Evolutionary conservation across 2,888 invertebrate genomes (phyloP), one percentile per base, ranked within the genome.

Genomic region (Cryptus armator): DNA sequence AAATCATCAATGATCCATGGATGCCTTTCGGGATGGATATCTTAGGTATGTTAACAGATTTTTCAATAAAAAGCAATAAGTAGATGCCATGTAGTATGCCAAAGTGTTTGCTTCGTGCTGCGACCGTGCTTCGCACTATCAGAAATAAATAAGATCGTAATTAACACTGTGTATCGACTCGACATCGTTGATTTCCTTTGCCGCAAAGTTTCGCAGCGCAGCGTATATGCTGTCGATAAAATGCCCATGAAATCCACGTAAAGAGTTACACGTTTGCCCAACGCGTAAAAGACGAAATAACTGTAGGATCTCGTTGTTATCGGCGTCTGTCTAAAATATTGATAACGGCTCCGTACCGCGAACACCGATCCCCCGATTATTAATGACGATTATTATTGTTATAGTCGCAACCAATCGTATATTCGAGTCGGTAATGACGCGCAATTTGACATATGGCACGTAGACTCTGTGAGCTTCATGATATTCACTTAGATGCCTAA

Each of bases 371-470:
- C 9, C 29, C 48, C 59, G 32, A 9, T 68, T 68, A 59, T 59
- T 78, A 78, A 44, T 68, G 10, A 16, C 32, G 44, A 78, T 78
- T 78, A 68, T 68, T 68, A 16, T 68, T 62, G 51, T 76, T 76
- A 66, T 76, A 46, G 1, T 32, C 19, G n/a, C 76, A 29, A 76
- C 64, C 64, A 68, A 81, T 48, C 44, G 53, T 76, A 44, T 14
- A 37, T 44, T 59, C 14, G 62, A 68, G 24, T 29, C 68, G 68
- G 62, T 48, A 56, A 43, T 78, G 32, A 48, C 64, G 72, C 78
- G 62, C 68, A 72, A 59, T 79, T 83, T 70, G 78, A 59, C 78
- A 83, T 83, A 83, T 83, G 83, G 83, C n/a, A 68, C 24, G 66
- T 67, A 37, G 43, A 3, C 56, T 14, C 10, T 37, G 12, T n/a